These are phyloP conservation scores for Salvelinus fontinalis DNA, from an alignment of 2,113 vertebrate genomes.

Conservation along the genomic window DNA sequence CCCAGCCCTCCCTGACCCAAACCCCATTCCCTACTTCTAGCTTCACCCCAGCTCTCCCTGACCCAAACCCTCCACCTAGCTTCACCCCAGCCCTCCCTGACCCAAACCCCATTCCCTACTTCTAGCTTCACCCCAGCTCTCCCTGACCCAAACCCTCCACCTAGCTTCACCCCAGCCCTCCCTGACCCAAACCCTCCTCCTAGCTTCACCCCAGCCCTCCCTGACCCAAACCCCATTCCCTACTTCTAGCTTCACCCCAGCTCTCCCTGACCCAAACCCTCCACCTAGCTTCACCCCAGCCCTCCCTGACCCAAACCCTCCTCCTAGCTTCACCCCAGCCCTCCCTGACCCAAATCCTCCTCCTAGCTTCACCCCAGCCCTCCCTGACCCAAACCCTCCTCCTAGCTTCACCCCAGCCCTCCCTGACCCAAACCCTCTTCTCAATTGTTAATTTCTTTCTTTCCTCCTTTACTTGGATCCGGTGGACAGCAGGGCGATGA, in stretches of 20 bases:
- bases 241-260: constrained; percentile 4
- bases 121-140: constrained; percentile 1
- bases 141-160: constrained; percentile 1
- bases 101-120: constrained; percentile 3
- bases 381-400: constrained; percentile 2
- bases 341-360: constrained; percentile 2
- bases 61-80: neutral
- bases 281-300: constrained; percentile 2
- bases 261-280: constrained; percentile 1
- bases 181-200: constrained; percentile 7
- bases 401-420: neutral
- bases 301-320: neutral
- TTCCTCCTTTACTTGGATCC: constrained; percentile 85
- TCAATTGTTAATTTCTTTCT: neutral
- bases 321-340: neutral
- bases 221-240: neutral
- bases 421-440: neutral
- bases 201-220: neutral
- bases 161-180: constrained; percentile 1
- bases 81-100: neutral
- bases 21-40: neutral
- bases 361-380: neutral
- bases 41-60: constrained; percentile 3
- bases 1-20: neutral
- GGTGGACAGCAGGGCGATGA: constrained; percentile 96